phyloP scores from a whole-genome alignment of 2,113 vertebrate species.

The Xenopus laevis region DNA sequence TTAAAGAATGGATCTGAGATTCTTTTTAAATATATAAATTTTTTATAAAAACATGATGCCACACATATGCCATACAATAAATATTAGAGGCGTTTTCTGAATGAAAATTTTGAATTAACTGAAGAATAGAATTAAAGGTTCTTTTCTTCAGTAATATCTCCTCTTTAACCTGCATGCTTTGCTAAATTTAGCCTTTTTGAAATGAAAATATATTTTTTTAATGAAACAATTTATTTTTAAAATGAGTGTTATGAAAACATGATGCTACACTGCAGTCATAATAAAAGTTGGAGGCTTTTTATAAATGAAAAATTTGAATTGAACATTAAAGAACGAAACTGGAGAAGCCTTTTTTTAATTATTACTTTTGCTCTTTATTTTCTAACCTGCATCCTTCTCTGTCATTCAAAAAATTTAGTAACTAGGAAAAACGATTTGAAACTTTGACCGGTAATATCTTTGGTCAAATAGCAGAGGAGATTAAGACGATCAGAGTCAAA shows the following conservation, averaged over 20 bases:
- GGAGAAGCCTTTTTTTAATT: slow-evolving; percentile 63
- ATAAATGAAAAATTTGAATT: slow-evolving; percentile 79
- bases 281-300: slow-evolving; percentile 74
- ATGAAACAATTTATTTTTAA: slow-evolving; percentile 48
- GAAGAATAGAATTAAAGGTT: no score
- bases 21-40: no score
- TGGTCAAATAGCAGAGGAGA: slow-evolving; percentile 57
- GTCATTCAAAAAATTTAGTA: slow-evolving; percentile 69
- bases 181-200: slow-evolving; percentile 56
- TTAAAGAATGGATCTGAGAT: no score
- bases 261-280: slow-evolving; percentile 53
- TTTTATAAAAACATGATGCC: no score
- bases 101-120: no score
- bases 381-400: slow-evolving; percentile 74
- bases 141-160: no score
- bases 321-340: slow-evolving; percentile 76
- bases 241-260: slow-evolving; percentile 54
- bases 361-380: slow-evolving; percentile 77
- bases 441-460: slow-evolving; percentile 52
- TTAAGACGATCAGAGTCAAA: slow-evolving; percentile 55
- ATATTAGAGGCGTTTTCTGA: no score
- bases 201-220: slow-evolving; percentile 62
- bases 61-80: no score
- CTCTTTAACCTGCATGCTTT: slow-evolving; percentile 34
- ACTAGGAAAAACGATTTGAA: slow-evolving; percentile 59